Evolutionary conservation across 2,797 vertebrate genomes (phyloP).

Genomic region (Lepidocolaptes lacrymiger): DNA sequence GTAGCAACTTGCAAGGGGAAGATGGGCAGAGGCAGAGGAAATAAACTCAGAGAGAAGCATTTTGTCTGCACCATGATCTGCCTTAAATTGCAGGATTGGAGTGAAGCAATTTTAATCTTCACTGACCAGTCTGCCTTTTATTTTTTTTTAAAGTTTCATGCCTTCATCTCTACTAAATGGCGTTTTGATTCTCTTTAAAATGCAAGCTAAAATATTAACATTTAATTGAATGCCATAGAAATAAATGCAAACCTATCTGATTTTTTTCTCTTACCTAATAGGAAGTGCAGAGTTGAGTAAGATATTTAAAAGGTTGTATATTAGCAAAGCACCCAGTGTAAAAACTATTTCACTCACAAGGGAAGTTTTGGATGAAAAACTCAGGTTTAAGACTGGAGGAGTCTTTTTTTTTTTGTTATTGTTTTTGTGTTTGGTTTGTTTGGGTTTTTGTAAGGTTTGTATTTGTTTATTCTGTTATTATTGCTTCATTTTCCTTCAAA

Average conservation of each 20-base stretch:
- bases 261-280: neutral
- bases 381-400: neutral
- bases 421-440: neutral
- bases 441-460: neutral
- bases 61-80: neutral
- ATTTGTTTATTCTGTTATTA: neutral
- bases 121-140: neutral
- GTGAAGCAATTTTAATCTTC: slow-evolving; percentile 8
- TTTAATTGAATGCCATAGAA: neutral
- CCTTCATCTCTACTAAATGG: neutral
- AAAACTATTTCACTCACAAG: neutral
- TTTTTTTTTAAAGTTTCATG: neutral
- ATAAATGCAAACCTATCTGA: neutral
- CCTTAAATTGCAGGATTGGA: neutral
- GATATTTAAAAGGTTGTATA: neutral
- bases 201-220: neutral
- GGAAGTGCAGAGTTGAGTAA: neutral
- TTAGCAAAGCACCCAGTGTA: neutral
- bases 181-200: slow-evolving; percentile 3
- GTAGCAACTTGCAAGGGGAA: slow-evolving; percentile 8
- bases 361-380: neutral
- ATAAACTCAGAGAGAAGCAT: neutral
- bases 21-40: slow-evolving; percentile 1
- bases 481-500: neutral
- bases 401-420: no score